Evolutionary conservation across 2,797 vertebrate genomes (phyloP).

Genomic region (Malacoctenus gilli): DNA sequence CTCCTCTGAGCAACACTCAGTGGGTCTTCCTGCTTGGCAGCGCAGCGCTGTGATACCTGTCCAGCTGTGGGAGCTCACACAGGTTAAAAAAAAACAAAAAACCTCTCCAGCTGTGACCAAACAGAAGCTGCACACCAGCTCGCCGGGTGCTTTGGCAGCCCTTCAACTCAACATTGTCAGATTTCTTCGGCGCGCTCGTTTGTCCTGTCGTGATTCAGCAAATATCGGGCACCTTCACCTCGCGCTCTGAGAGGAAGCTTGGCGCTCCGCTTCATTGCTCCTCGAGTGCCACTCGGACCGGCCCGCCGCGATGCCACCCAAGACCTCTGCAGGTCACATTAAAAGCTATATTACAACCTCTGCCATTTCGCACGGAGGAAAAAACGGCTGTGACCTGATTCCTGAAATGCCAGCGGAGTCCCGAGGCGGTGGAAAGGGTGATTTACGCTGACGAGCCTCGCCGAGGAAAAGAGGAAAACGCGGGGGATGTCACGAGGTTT

Average conservation of each 20-base stretch:
- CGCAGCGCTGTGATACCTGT: slow-evolving; percentile 6
- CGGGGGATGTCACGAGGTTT: too few relatives aligned
- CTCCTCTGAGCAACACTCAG: slow-evolving; percentile 2
- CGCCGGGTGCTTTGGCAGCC: slow-evolving; percentile 28
- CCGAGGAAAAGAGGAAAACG: neutral
- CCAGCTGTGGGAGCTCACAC: slow-evolving; percentile 29
- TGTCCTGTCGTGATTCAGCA: slow-evolving; percentile 19
- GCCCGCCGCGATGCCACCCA: slow-evolving; percentile 14
- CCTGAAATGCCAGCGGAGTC: slow-evolving; percentile 32
- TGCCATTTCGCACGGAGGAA: slow-evolving; percentile 24
- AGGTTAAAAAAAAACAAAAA: slow-evolving; percentile 18
- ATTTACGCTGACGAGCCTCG: slow-evolving; percentile 10
- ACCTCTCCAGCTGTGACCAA: slow-evolving; percentile 19
- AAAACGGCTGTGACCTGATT: slow-evolving; percentile 29
- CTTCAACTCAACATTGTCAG: slow-evolving; percentile 27
- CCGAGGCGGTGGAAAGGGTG: slow-evolving; percentile 1
- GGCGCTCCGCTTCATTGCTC: slow-evolving; percentile 11
- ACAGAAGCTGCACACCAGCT: slow-evolving; percentile 30
- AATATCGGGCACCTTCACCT: slow-evolving; percentile 30
- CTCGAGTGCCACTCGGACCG: slow-evolving; percentile 1
- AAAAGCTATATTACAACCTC: slow-evolving; percentile 7
- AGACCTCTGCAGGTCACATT: slow-evolving; percentile 14
- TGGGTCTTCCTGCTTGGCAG: slow-evolving; percentile 12
- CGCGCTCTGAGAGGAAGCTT: slow-evolving; percentile 6
- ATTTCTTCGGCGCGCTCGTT: slow-evolving; percentile 31